These are phyloP conservation scores for Taenioides sp. DNA, from an alignment of 2,797 vertebrate genomes.

Conservation along the genomic window DNA sequence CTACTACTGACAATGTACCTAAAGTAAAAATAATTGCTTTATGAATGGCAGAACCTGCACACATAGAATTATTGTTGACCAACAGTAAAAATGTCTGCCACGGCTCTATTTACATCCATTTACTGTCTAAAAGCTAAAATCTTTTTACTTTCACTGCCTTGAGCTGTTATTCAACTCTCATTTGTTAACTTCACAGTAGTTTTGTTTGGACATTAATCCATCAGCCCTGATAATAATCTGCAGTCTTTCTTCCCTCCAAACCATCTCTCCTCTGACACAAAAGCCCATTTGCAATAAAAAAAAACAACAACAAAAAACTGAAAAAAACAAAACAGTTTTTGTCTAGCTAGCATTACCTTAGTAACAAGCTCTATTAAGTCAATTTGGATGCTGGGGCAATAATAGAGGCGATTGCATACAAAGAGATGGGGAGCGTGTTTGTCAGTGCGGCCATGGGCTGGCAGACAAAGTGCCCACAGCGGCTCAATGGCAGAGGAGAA, in stretches of 20 bases:
- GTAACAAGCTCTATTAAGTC: slow-evolving; percentile 38
- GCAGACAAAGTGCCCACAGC: slow-evolving; percentile 38
- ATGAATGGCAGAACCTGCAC: not conserved
- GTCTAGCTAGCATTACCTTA: slow-evolving; percentile 35
- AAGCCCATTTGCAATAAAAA: slow-evolving; percentile 42
- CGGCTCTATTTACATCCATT: slow-evolving; percentile 23
- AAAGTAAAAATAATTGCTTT: too few relatives aligned
- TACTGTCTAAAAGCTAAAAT: slow-evolving; percentile 17
- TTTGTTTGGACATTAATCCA: slow-evolving; percentile 53
- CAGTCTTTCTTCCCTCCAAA: slow-evolving; percentile 16
- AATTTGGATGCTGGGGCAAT: slow-evolving; percentile 38
- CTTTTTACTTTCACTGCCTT: slow-evolving; percentile 21
- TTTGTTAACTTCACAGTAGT: slow-evolving; percentile 57
- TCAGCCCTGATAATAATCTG: slow-evolving; percentile 36
- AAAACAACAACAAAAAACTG: too few relatives aligned
- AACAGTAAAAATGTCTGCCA: slow-evolving; percentile 23
- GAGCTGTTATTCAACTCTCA: slow-evolving; percentile 44
- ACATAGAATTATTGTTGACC: slow-evolving; percentile 28
- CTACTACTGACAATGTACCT: too few relatives aligned
- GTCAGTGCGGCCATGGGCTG: slow-evolving; percentile 45
- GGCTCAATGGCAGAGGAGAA: slow-evolving; percentile 46
- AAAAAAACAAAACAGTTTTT: slow-evolving; percentile 30
- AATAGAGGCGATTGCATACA: slow-evolving; percentile 42
- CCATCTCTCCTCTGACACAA: slow-evolving; percentile 39
- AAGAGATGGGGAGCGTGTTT: slow-evolving; percentile 40